phyloP scores from a whole-genome alignment of 2,888 invertebrate genomes.

The Apodemia hepburni region DNA sequence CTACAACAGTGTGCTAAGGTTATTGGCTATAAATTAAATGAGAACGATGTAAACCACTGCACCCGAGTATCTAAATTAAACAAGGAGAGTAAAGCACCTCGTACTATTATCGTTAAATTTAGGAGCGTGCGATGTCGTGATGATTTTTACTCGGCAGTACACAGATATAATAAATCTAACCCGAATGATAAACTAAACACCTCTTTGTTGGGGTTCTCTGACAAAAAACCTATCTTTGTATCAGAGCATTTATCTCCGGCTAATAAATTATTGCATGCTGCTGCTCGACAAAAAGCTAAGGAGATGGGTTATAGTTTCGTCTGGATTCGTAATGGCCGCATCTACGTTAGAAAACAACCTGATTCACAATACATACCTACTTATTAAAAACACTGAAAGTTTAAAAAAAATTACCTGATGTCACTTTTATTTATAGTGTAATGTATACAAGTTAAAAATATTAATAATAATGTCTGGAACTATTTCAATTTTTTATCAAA shows the following conservation, averaged over 20 bases:
- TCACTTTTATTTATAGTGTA: no score
- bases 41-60: background rate
- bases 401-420: background rate
- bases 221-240: constrained; percentile 20
- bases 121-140: background rate
- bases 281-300: constrained; percentile 21
- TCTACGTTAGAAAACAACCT: constrained; percentile 24
- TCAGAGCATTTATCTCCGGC: constrained; percentile 24
- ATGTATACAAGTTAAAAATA: background rate
- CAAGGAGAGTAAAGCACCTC: constrained; percentile 10
- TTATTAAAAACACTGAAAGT: constrained; percentile 7
- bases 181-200: constrained; percentile 5
- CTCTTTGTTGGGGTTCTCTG: background rate
- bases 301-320: constrained; percentile 24
- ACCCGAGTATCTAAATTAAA: constrained; percentile 14
- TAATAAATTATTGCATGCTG: constrained; percentile 25
- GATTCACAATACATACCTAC: constrained; percentile 10
- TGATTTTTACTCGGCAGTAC: constrained; percentile 9
- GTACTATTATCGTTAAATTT: constrained; percentile 11
- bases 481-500: constrained; percentile 8
- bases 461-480: background rate
- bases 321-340: constrained; percentile 25
- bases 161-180: constrained; percentile 16
- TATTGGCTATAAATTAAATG: constrained; percentile 1
- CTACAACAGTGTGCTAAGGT: constrained; percentile 12